A percentile compares a stretch with the other conserved stretches of the same genome.
Evolutionary conservation across 2,888 invertebrate species (phyloP).

Genomic region (Mamestra brassicae): DNA sequence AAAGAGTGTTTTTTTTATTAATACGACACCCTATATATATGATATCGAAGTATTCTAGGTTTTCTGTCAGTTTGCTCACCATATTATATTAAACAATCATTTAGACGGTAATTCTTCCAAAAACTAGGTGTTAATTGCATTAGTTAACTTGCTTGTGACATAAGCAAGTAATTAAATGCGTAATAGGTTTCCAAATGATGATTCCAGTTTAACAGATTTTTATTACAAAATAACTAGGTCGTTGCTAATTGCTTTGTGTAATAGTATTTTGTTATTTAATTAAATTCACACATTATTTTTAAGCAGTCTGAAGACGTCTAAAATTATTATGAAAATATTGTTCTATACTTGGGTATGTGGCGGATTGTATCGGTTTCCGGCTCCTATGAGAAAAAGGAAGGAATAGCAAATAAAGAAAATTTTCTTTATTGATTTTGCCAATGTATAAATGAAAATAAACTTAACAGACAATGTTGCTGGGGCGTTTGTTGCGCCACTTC

Average conservation of each 20-base stretch:
- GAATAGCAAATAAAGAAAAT: neutral
- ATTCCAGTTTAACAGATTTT: constrained; percentile 4
- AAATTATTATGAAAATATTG: neutral
- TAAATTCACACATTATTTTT: neutral
- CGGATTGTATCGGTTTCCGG: no score
- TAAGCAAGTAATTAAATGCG: constrained; percentile 26
- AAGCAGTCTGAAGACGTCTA: neutral
- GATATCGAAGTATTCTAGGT: neutral
- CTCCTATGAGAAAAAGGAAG: no score
- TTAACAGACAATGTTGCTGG: no score
- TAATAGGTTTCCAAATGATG: neutral
- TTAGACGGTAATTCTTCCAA: neutral
- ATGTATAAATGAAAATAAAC: no score
- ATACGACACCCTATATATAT: no score
- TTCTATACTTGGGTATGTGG: no score
- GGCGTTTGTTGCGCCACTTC: no score
- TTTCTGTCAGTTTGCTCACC: no score
- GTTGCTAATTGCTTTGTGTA: constrained; percentile 26
- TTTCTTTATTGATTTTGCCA: neutral
- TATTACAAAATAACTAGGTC: constrained; percentile 12
- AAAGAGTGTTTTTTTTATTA: no score
- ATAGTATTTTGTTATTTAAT: neutral
- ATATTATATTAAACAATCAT: neutral
- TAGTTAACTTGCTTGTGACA: neutral
- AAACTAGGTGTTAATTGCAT: constrained; percentile 22